A percentile compares a stretch with the other conserved stretches of the same genome.
Evolutionary conservation across 92 coral and sea anemone genomes (phyloP).

Genomic region (Montipora capitata): DNA sequence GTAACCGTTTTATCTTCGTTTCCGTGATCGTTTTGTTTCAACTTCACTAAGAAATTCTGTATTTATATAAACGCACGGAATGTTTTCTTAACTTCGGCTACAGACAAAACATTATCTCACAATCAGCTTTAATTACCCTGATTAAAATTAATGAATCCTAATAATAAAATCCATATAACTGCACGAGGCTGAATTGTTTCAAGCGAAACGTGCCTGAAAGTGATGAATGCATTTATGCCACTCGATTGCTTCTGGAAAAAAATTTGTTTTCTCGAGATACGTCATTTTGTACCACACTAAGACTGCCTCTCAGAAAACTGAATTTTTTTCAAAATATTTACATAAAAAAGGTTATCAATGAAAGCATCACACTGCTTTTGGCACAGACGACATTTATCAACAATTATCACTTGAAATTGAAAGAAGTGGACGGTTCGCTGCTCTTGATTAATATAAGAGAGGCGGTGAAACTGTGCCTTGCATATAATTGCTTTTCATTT

Average conservation of each 20-base stretch:
- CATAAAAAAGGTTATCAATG: constrained; percentile 4
- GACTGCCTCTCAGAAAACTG: too few relatives aligned
- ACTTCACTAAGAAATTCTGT: neutral
- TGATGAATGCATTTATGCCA: neutral
- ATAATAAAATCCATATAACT: neutral
- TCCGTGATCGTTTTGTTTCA: neutral
- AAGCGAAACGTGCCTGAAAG: neutral
- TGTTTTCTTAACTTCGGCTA: constrained; percentile 15
- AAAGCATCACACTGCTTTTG: neutral
- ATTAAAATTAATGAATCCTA: constrained; percentile 23
- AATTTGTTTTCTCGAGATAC: too few relatives aligned
- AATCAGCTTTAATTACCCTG: constrained; percentile 9
- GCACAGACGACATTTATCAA: constrained; percentile 16
- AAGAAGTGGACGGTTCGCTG: constrained; percentile 24
- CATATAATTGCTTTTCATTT: neutral
- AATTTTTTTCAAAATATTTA: neutral
- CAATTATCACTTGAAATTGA: neutral
- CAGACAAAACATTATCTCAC: constrained; percentile 24
- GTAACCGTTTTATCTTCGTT: neutral
- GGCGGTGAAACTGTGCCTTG: constrained; percentile 6
- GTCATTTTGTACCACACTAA: too few relatives aligned
- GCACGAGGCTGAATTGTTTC: neutral
- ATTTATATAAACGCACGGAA: constrained; percentile 2
- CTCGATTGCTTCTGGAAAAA: too few relatives aligned
- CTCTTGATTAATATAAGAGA: constrained; percentile 12